Percentiles rank a stretch among this genome's conserved stretches.
Evolutionary conservation across 2,113 vertebrate genomes (phyloP).

Genomic region (Toxostoma redivivum): DNA sequence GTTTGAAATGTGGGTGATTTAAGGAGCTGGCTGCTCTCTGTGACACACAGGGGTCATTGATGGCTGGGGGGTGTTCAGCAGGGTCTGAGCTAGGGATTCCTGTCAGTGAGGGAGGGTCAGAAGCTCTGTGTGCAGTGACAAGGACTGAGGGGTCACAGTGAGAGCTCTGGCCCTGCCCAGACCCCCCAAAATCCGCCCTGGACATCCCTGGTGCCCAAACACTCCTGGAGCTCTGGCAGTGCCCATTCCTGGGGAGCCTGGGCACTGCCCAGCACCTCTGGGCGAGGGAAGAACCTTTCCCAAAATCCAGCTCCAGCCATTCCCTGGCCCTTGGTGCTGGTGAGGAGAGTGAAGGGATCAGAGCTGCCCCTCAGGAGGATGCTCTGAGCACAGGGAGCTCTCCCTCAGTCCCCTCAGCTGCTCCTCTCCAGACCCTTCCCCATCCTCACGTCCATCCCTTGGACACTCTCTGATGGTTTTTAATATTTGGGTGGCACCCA

Average conservation of each 20-base stretch:
- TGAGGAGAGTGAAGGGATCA: too few species aligned
- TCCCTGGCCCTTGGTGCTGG: too few species aligned
- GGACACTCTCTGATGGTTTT: background rate
- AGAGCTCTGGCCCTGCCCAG: background rate
- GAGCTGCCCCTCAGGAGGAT: too few species aligned
- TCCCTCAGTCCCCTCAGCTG: background rate
- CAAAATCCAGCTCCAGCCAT: background rate
- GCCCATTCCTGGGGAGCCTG: background rate
- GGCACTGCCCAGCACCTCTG: background rate
- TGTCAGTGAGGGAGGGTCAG: background rate
- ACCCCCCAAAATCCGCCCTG: background rate
- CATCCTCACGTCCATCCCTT: background rate
- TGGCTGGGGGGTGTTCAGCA: accelerated
- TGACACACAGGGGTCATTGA: accelerated
- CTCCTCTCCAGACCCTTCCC: background rate
- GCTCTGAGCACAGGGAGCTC: too few species aligned
- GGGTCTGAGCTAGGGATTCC: background rate
- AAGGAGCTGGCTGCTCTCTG: background rate
- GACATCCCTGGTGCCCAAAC: background rate
- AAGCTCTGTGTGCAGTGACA: background rate
- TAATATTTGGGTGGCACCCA: background rate
- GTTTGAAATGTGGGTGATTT: background rate
- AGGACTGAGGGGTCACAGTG: background rate
- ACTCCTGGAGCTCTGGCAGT: background rate
- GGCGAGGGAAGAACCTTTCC: background rate